These are phyloP conservation scores for Augiades crinisus DNA, from an alignment of 2,888 invertebrate species.

Conservation along the genomic window DNA sequence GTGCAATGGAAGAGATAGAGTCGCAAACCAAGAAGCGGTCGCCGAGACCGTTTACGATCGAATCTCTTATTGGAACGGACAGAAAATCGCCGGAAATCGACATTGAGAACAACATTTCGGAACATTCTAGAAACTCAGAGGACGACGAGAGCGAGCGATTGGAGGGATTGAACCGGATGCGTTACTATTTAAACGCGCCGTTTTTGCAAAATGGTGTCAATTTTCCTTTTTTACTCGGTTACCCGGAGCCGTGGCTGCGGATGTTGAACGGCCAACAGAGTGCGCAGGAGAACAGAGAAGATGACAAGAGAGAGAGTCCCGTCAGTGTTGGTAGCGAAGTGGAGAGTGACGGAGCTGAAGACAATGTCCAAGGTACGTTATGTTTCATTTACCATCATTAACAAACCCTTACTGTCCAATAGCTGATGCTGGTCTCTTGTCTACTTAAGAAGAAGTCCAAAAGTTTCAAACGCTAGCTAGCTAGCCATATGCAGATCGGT, in stretches of 20 bases:
- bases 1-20: constrained; percentile 61
- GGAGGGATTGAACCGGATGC: constrained; percentile 64
- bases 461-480: too few relatives aligned
- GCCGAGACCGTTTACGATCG: constrained; percentile 83
- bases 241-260: constrained; percentile 71
- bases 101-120: constrained; percentile 69
- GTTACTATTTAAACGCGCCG: constrained; percentile 70
- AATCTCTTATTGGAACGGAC: constrained; percentile 77
- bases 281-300: constrained; percentile 50
- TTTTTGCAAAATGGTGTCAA: constrained; percentile 68
- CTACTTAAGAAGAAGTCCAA: too few relatives aligned
- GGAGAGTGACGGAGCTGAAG: constrained; percentile 70
- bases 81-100: constrained; percentile 75
- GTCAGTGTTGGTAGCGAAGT: constrained; percentile 72
- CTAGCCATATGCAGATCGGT: too few relatives aligned
- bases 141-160: constrained; percentile 62
- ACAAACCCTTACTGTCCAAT: too few relatives aligned
- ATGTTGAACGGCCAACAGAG: constrained; percentile 53
- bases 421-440: too few relatives aligned
- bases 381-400: not conserved
- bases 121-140: constrained; percentile 65
- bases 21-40: constrained; percentile 64
- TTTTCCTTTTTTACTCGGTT: constrained; percentile 71
- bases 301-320: constrained; percentile 69
- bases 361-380: constrained; percentile 61